Conservation (phyloP, 2,113 vertebrate genomes). For the Pogonocichla stellata region DNA sequence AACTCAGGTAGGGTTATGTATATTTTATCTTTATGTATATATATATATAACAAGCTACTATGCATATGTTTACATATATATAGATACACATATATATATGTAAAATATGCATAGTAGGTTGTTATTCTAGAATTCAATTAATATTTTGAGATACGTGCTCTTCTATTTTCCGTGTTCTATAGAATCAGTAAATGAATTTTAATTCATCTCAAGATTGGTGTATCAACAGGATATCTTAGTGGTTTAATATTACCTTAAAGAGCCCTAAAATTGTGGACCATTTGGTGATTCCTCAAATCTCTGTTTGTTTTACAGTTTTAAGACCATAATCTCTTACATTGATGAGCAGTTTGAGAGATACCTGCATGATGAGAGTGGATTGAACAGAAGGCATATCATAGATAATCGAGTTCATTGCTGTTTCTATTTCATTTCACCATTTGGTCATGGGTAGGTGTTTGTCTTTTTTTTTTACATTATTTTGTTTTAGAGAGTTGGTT, state of each 20-base stretch:
- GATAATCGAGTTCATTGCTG: conserved; percentile 98
- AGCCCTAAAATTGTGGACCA: neutral
- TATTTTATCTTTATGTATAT: neutral
- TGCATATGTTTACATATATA: too few species aligned
- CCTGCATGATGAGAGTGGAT: conserved; percentile 95
- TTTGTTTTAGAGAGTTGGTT: neutral
- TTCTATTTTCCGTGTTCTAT: neutral
- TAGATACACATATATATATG: too few species aligned
- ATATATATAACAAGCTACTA: too few species aligned
- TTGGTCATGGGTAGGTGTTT: conserved; percentile 90
- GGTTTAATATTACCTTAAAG: neutral
- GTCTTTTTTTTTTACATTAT: neutral
- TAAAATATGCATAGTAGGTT: neutral
- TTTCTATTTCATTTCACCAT: conserved; percentile 98
- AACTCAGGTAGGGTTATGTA: neutral
- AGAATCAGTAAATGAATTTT: neutral
- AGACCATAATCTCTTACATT: conserved; percentile 96
- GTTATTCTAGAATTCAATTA: neutral
- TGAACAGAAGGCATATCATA: conserved; percentile 94
- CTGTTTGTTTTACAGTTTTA: conserved; percentile 81
- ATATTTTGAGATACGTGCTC: neutral
- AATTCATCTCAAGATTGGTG: neutral
- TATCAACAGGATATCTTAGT: neutral
- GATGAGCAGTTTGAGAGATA: conserved; percentile 98
- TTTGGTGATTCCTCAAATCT: neutral